A percentile compares a stretch with the other conserved stretches of the same genome.
phyloP scores from a whole-genome alignment of 2,888 invertebrate species.

The Smittia sp. region DNA sequence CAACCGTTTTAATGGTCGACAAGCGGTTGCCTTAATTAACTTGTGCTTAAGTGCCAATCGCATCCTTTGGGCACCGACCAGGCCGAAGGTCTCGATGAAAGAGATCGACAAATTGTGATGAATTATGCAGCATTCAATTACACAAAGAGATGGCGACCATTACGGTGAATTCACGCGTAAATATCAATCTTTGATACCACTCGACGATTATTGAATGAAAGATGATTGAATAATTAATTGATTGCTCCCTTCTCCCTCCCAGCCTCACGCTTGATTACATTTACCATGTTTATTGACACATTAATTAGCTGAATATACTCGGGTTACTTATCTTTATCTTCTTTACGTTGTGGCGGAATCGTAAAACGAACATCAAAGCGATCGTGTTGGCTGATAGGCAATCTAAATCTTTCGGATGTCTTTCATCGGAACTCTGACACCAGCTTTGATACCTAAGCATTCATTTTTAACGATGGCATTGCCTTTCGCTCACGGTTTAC shows the following conservation, averaged over 20 bases:
- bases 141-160: not conserved
- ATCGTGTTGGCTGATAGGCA: no score
- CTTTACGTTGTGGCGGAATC: not conserved
- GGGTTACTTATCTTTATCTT: not conserved
- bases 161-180: not conserved
- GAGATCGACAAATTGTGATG: not conserved
- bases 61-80: not conserved
- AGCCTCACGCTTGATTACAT: conserved; percentile 9
- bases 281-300: not conserved
- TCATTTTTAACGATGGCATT: no score
- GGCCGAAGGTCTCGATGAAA: not conserved
- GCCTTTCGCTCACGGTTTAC: no score
- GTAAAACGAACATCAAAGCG: not conserved
- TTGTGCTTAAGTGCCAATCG: not conserved
- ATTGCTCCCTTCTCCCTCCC: not conserved
- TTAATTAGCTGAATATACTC: conserved; percentile 20
- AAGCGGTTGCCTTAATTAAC: not conserved
- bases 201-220: not conserved
- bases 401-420: no score
- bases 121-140: not conserved
- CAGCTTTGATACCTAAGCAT: no score
- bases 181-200: not conserved
- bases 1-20: not conserved
- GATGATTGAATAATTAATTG: conserved; percentile 2
- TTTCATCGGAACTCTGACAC: no score